phyloP scores from a whole-genome alignment of 2,888 invertebrate genomes.

The Oscheius sp. region DNA sequence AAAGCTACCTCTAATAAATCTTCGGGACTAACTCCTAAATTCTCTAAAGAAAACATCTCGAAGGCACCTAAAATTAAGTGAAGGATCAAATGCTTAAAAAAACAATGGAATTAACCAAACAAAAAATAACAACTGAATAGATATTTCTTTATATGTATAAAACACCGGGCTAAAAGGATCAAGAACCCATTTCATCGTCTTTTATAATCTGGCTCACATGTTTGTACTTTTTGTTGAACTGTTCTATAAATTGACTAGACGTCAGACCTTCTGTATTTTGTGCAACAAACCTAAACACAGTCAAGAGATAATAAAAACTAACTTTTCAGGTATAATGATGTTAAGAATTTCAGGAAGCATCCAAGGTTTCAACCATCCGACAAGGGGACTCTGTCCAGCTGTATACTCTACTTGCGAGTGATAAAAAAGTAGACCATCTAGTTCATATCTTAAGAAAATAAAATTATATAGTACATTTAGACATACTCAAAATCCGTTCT shows the following conservation, averaged over 20 bases:
- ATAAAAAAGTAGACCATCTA: conserved; percentile 91
- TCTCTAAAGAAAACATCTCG: conserved; percentile 16
- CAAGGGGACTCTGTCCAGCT: conserved; percentile 84
- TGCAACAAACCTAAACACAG: conserved; percentile 11
- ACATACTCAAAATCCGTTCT: conserved; percentile 26
- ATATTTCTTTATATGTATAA: not conserved
- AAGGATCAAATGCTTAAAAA: not conserved
- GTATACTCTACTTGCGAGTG: conserved; percentile 82
- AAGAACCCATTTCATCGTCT: conserved; percentile 10
- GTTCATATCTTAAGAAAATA: conserved; percentile 57
- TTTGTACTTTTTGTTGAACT: conserved; percentile 56
- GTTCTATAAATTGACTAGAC: conserved; percentile 54
- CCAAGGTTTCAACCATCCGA: conserved; percentile 84
- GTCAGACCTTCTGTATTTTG: conserved; percentile 23
- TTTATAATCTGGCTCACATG: conserved; percentile 40
- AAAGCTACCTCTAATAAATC: conserved; percentile 11
- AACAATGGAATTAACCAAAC: too few relatives aligned
- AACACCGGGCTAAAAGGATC: not conserved
- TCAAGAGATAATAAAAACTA: not conserved
- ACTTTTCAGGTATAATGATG: conserved; percentile 44
- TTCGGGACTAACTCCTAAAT: conserved; percentile 19
- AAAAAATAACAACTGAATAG: not conserved
- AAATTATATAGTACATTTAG: not conserved
- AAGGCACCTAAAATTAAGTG: not conserved
- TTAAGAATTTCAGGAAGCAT: conserved; percentile 67